Base-by-base conservation (phyloP, 1,140 invertebrate species). In the Yoshiicerus persimilis region DNA sequence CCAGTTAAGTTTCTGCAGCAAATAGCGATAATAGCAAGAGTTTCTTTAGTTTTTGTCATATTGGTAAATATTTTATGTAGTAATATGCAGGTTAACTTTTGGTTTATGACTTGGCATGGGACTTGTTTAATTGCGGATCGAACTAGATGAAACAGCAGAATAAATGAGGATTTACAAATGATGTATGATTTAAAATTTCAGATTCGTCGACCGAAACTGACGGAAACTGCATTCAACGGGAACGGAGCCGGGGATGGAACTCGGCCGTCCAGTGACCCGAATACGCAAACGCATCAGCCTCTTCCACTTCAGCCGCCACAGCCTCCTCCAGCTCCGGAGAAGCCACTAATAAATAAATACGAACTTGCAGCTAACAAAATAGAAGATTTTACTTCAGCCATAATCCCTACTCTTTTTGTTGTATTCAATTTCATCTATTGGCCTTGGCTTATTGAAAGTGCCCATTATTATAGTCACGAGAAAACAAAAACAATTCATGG, bases 381-480 rank as follows among this genome's bases (percentile, higher is more conserved):
- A 30, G 90, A 90, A 84, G 87, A 87, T 25, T 89, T 89, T 64
- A 89, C 90, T 3, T 90, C 90, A 5, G 84, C 87, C 30, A 87
- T 89, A 11, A 89, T 90, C 77, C 90, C 90, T 6, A 64, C 84
- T 20, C 84, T 90, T 5, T 91, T 90, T 64, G 62, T 90, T 27
- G 41, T 89, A n/a, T 91, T 91, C 84, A 89, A 90, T 83, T 90
- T 90, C 38, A 88, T 91, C 39, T 91, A 91, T 56, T 91, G 90
- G 90, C 90, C 90, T 16, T 91, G 90, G 90, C 86, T 90, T 13
- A 90, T 90, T 77, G 47, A 88, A 84, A 88, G 84, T 47, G 89
- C 89, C 5, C 66, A 89, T 25, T 89, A 89, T 32, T 84, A 87
- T 32, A 39, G 70, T 30, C 64, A 87, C 32, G 34, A 39, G 5